These are phyloP conservation scores for Spilosoma lubricipeda DNA, from an alignment of 2,888 invertebrate genomes.

Conservation along the genomic window DNA sequence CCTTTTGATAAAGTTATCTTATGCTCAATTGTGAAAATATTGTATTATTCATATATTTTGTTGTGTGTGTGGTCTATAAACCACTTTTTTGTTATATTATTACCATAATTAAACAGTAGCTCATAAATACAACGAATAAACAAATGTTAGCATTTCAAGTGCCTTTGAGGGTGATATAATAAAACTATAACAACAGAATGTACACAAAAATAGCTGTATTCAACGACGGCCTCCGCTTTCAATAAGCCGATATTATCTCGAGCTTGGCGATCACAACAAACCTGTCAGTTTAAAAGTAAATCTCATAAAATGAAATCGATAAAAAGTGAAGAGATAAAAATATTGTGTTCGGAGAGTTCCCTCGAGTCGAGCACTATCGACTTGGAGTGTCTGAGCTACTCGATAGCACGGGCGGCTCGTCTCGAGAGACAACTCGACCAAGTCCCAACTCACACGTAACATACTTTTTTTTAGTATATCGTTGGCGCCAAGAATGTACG, in stretches of 20 bases:
- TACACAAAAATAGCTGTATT: neutral
- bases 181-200: neutral
- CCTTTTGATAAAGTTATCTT: too few relatives aligned
- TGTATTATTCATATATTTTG: too few relatives aligned
- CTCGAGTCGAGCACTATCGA: conserved; percentile 60
- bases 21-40: too few relatives aligned
- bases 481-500: neutral
- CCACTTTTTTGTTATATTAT: neutral
- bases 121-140: conserved; percentile 23
- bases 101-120: neutral
- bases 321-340: conserved; percentile 53
- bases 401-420: neutral
- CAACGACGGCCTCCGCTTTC: conserved; percentile 7
- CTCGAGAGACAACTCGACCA: conserved; percentile 1
- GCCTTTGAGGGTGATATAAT: neutral
- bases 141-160: neutral
- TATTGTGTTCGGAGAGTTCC: conserved; percentile 58
- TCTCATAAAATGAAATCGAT: conserved; percentile 33
- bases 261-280: conserved; percentile 9
- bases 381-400: conserved; percentile 52
- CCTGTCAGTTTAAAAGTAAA: conserved; percentile 26
- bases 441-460: neutral
- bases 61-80: too few relatives aligned
- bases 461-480: neutral
- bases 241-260: conserved; percentile 9